A percentile compares a stretch with the other conserved stretches of the same genome.
Conservation (phyloP, 2,113 vertebrate genomes). For the Ondatra zibethicus region DNA sequence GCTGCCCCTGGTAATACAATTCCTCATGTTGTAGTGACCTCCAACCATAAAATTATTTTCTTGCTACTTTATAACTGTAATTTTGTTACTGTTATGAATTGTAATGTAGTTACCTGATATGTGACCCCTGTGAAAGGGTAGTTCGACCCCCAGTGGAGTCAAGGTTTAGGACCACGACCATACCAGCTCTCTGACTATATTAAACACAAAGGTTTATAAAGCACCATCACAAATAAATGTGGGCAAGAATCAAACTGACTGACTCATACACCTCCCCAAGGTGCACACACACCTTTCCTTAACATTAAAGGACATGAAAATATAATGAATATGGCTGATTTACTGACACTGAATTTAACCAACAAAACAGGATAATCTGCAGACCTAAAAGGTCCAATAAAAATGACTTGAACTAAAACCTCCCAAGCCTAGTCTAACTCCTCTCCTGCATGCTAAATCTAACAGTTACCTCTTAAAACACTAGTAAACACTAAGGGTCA, state of each 20-base stretch:
- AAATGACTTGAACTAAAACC: slow-evolving; percentile 18
- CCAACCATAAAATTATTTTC: neutral
- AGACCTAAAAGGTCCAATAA: neutral
- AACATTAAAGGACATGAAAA: neutral
- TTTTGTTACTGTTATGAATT: neutral
- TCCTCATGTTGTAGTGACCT: neutral
- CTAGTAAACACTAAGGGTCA: slow-evolving; percentile 34
- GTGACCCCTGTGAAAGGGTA: neutral
- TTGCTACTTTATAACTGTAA: neutral
- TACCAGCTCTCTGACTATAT: neutral
- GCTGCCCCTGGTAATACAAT: neutral
- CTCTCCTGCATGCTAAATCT: slow-evolving; percentile 13
- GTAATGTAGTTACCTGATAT: neutral
- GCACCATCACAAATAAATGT: slow-evolving; percentile 6
- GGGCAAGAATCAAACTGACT: neutral
- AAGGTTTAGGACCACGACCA: neutral
- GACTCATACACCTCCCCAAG: neutral
- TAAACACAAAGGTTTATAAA: slow-evolving; percentile 53
- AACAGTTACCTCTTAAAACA: slow-evolving; percentile 45
- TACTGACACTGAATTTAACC: neutral
- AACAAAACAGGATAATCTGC: neutral
- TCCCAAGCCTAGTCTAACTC: neutral
- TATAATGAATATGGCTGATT: neutral
- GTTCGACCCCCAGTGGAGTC: neutral
- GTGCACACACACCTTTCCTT: neutral